phyloP scores from a whole-genome alignment of 2,797 vertebrate genomes.

The Pantherophis alleghaniensis region DNA sequence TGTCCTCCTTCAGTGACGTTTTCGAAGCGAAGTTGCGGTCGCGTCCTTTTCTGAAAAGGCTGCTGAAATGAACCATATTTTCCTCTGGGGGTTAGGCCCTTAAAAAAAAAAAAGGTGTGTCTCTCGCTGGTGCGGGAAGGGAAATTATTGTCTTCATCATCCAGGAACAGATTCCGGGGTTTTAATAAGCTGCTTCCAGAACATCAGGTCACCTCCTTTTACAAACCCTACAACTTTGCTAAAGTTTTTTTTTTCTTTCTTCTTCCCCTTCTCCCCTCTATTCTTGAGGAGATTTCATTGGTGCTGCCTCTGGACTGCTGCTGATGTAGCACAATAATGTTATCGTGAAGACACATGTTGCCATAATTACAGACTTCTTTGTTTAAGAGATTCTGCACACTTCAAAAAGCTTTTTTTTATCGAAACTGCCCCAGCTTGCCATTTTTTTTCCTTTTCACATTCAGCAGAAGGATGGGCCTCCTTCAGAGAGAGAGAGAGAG shows the following conservation, averaged over 20 bases:
- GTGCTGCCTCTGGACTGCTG: neutral
- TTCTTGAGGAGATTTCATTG: neutral
- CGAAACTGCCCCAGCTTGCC: neutral
- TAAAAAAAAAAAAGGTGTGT: neutral
- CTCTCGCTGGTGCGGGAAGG: too few species aligned
- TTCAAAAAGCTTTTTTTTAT: conserved; percentile 1
- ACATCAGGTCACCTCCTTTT: neutral
- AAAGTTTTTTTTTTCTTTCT: neutral
- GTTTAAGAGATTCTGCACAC: conserved; percentile 21
- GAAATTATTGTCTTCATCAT: neutral
- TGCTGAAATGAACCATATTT: neutral
- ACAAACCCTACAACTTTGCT: neutral
- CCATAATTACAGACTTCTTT: conserved; percentile 35
- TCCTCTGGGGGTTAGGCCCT: neutral
- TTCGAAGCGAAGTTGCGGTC: neutral
- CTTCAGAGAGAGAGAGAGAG: neutral
- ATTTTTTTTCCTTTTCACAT: neutral
- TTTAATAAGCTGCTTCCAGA: neutral
- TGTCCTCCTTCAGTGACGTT: neutral
- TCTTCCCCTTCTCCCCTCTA: neutral
- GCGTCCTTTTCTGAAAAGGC: neutral
- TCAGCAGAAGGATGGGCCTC: neutral
- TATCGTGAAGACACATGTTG: conserved; percentile 18
- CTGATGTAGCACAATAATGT: neutral
- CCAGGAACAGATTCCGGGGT: neutral